A percentile compares a stretch with the other conserved stretches of the same genome.
Conservation (phyloP, 1,140 invertebrate species). For the Pogonomyrmex californicus region DNA sequence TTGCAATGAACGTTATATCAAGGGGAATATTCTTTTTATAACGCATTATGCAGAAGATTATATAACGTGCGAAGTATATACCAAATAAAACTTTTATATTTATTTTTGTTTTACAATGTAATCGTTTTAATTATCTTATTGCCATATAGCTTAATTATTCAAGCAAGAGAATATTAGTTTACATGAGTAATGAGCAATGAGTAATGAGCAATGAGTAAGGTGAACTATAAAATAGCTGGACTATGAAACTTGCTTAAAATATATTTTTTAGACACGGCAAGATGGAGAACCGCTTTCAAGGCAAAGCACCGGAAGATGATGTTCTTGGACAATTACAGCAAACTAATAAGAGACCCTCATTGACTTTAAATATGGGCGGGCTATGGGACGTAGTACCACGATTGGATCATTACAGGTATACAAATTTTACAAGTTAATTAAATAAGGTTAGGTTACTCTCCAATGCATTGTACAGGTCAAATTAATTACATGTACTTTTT, state of each 20-base stretch:
- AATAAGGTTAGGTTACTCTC: background rate
- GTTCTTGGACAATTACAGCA: slow-evolving; percentile 76
- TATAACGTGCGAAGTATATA: background rate
- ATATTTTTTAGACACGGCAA: slow-evolving; percentile 77
- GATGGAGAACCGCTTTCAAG: slow-evolving; percentile 81
- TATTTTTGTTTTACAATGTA: slow-evolving; percentile 3
- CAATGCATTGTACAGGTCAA: background rate
- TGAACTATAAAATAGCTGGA: background rate
- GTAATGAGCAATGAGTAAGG: background rate
- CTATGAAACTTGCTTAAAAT: background rate
- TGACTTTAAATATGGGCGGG: slow-evolving; percentile 85
- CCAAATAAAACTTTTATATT: background rate
- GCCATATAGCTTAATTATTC: background rate
- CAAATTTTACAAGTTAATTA: background rate
- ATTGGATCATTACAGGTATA: slow-evolving; percentile 95
- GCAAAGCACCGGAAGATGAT: slow-evolving; percentile 76
- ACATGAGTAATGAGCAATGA: background rate
- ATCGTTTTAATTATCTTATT: background rate
- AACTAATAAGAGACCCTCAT: slow-evolving; percentile 81
- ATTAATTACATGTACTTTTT: background rate
- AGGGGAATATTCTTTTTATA: background rate
- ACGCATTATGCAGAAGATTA: background rate
- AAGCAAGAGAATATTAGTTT: background rate
- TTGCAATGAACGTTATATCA: background rate
- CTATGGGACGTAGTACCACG: slow-evolving; percentile 93